Evolutionary conservation across 2,113 vertebrate species (phyloP).

Genomic region (Eonycteris spelaea): DNA sequence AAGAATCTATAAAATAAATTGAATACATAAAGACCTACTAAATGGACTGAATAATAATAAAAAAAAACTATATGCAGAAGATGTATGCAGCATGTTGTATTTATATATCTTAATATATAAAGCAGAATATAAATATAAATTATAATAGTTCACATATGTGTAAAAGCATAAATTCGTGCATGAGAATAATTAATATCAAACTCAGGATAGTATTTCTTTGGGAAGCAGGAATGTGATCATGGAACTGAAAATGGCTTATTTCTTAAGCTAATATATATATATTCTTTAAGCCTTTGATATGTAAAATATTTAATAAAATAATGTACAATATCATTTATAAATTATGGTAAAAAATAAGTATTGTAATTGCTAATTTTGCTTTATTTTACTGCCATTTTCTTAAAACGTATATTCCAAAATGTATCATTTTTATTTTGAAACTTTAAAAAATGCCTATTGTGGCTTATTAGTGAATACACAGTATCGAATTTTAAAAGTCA

Average conservation of each 20-base stretch:
- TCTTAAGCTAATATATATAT: neutral
- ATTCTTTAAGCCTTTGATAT: neutral
- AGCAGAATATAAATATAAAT: neutral
- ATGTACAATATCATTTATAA: neutral
- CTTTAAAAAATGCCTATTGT: too few relatives aligned
- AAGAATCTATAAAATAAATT: neutral
- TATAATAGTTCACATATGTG: neutral
- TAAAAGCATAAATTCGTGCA: neutral
- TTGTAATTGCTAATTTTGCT: neutral
- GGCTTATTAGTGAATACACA: too few relatives aligned
- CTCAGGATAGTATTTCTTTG: neutral
- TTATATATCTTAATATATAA: neutral
- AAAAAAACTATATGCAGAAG: neutral
- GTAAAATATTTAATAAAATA: conserved; percentile 5
- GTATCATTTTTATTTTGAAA: neutral
- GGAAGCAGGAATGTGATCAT: neutral
- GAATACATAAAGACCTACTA: neutral
- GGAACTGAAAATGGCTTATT: neutral
- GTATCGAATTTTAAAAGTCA: neutral
- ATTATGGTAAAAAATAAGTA: neutral
- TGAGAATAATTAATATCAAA: neutral
- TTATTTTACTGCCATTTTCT: neutral
- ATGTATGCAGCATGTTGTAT: neutral
- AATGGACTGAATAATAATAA: neutral
- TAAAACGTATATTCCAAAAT: neutral